Conservation (phyloP, 2,888 invertebrate species). For the Drosophila paramelanica region DNA sequence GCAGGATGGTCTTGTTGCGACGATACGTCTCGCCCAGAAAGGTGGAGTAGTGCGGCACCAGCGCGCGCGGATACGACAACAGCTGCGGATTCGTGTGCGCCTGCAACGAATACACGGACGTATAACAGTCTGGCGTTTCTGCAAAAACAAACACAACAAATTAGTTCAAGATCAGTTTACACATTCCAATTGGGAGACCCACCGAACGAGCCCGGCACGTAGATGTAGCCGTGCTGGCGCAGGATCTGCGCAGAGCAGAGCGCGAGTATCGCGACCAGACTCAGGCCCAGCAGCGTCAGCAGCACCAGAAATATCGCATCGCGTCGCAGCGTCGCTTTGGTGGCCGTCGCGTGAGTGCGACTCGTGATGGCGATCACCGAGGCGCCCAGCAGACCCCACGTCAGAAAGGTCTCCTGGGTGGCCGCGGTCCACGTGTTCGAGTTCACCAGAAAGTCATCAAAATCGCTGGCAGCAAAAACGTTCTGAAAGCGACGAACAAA, state of each 20-base stretch:
- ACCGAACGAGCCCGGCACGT: slow-evolving; percentile 95
- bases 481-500: slow-evolving; percentile 85
- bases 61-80: slow-evolving; percentile 85
- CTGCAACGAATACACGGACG: slow-evolving; percentile 88
- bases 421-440: slow-evolving; percentile 95
- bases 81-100: slow-evolving; percentile 87
- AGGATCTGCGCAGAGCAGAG: slow-evolving; percentile 93
- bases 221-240: slow-evolving; percentile 90
- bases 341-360: slow-evolving; percentile 70
- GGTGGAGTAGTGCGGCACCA: slow-evolving; percentile 83
- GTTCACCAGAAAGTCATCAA: slow-evolving; percentile 94
- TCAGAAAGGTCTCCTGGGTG: slow-evolving; percentile 93
- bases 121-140: slow-evolving; percentile 90
- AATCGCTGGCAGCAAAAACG: slow-evolving; percentile 92
- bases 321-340: slow-evolving; percentile 83
- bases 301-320: slow-evolving; percentile 89
- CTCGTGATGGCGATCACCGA: slow-evolving; percentile 84
- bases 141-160: slow-evolving; percentile 73
- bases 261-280: slow-evolving; percentile 92
- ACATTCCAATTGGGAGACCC: slow-evolving; percentile 60
- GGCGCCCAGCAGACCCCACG: slow-evolving; percentile 89
- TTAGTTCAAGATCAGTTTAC: background rate
- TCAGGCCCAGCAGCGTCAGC: slow-evolving; percentile 90
- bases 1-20: slow-evolving; percentile 71
- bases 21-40: slow-evolving; percentile 84